These are phyloP conservation scores for Noctilio leporinus DNA, from an alignment of 2,113 vertebrate species.

Conservation along the genomic window DNA sequence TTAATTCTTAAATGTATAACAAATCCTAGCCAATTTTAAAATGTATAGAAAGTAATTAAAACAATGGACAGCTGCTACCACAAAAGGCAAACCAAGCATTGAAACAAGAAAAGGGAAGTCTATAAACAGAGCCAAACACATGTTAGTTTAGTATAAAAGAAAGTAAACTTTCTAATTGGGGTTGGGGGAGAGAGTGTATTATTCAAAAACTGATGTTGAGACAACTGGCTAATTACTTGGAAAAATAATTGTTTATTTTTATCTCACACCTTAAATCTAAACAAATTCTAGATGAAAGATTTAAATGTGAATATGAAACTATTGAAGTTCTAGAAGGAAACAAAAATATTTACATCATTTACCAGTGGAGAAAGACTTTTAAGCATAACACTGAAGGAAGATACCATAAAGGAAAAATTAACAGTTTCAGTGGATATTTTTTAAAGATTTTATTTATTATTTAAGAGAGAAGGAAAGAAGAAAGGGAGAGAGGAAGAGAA, in stretches of 20 bases:
- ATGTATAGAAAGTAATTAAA: constrained; percentile 25
- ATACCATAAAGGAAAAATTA: neutral
- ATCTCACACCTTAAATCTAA: constrained; percentile 52
- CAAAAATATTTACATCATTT: constrained; percentile 34
- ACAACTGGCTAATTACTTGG: constrained; percentile 34
- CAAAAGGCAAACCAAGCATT: neutral
- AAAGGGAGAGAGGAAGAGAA: no score
- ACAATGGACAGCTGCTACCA: neutral
- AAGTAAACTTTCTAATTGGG: neutral
- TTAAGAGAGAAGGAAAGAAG: no score
- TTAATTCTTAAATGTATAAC: neutral
- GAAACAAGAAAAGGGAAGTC: neutral
- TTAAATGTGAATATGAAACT: constrained; percentile 35
- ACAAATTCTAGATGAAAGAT: constrained; percentile 53
- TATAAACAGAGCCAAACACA: neutral
- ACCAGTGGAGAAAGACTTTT: neutral
- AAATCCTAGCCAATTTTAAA: neutral
- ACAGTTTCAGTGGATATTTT: neutral
- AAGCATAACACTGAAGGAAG: neutral
- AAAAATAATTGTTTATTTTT: constrained; percentile 55
- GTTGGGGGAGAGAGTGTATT: neutral
- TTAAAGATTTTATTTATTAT: no score
- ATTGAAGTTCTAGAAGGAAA: constrained; percentile 38
- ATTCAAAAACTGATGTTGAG: neutral
- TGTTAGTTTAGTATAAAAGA: constrained; percentile 27